Conservation (phyloP, 2,113 vertebrate species). For the Pteropus alecto region DNA sequence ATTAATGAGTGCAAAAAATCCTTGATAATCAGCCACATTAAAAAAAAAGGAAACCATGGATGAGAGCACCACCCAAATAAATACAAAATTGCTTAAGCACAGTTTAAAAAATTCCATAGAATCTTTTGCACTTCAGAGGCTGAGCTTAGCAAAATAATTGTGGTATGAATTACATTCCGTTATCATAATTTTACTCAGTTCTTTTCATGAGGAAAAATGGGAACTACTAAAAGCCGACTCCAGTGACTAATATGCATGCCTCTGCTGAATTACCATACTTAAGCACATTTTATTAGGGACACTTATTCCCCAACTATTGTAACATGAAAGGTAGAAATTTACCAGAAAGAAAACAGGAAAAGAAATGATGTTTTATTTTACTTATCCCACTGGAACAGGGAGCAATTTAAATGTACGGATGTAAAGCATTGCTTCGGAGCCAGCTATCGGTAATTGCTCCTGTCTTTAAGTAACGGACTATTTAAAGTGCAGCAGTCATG, state of each 20-base stretch:
- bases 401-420: slow-evolving; percentile 13
- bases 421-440: slow-evolving; percentile 32
- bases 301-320: slow-evolving; percentile 24
- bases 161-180: slow-evolving; percentile 48
- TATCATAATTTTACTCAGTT: slow-evolving; percentile 54
- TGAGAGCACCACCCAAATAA: neutral
- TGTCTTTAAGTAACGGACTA: slow-evolving; percentile 42
- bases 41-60: neutral
- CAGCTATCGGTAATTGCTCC: slow-evolving; percentile 1
- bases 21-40: neutral
- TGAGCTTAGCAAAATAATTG: slow-evolving; percentile 67
- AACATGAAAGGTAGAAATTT: slow-evolving; percentile 39
- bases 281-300: slow-evolving; percentile 49
- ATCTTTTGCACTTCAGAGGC: neutral
- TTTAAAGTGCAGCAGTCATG: slow-evolving; percentile 51
- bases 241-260: slow-evolving; percentile 19
- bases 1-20: neutral
- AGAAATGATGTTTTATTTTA: slow-evolving; percentile 56
- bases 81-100: neutral
- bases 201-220: slow-evolving; percentile 54
- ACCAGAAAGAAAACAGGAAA: slow-evolving; percentile 45
- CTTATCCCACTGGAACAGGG: neutral
- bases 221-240: neutral
- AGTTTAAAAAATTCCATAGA: neutral
- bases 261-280: slow-evolving; percentile 42